These are phyloP conservation scores for Petrocephalus schoutedeni DNA, from an alignment of 2,797 vertebrate species.

Conservation along the genomic window DNA sequence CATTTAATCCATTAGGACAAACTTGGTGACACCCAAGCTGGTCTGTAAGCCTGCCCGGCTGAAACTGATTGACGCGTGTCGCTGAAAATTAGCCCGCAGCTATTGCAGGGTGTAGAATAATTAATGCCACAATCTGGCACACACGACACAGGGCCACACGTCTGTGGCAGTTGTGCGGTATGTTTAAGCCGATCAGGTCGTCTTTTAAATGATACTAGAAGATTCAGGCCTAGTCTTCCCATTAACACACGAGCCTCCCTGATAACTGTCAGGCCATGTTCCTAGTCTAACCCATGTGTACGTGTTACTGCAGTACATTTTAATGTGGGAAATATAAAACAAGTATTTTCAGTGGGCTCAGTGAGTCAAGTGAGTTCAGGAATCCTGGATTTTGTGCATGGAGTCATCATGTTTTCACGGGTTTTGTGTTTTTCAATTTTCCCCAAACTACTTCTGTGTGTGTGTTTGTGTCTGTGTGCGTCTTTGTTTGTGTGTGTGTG, in stretches of 20 bases:
- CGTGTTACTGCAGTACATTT: not conserved
- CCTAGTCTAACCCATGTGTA: not conserved
- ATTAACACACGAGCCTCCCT: not conserved
- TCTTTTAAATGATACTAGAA: not conserved
- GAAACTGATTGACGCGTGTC: not conserved
- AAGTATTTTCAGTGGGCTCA: not conserved
- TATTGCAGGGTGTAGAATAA: not conserved
- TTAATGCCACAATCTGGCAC: not conserved
- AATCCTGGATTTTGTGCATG: not conserved
- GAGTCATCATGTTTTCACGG: not conserved
- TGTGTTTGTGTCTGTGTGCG: not conserved
- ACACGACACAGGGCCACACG: not conserved
- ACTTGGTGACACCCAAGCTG: not conserved
- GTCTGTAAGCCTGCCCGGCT: not conserved
- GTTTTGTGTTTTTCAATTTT: not conserved
- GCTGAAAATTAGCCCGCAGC: not conserved
- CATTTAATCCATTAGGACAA: not conserved
- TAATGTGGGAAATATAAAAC: not conserved
- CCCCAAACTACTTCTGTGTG: not conserved
- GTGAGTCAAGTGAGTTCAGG: not conserved
- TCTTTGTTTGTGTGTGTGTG: not conserved
- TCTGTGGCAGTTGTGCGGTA: not conserved
- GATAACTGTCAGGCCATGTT: not conserved
- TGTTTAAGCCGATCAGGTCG: not conserved
- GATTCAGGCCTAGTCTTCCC: not conserved